phyloP scores from a whole-genome alignment of 2,797 vertebrate species.

The Schizopygopsis pylzovi region DNA sequence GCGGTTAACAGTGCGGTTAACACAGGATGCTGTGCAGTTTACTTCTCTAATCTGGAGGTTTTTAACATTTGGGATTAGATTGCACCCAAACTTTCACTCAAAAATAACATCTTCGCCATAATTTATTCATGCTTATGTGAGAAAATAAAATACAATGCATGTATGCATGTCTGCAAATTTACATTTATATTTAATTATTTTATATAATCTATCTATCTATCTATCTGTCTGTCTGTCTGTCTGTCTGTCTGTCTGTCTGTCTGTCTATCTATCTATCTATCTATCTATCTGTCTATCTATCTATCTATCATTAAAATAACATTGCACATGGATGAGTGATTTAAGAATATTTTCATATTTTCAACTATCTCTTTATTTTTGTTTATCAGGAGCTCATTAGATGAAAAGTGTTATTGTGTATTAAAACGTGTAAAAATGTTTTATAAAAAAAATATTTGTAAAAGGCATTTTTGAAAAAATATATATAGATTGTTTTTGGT shows the following conservation, averaged over 20 bases:
- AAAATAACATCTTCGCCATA: neutral
- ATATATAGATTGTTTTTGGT: neutral
- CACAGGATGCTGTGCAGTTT: slow-evolving; percentile 3
- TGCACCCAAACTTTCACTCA: neutral
- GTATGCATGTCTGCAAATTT: no score
- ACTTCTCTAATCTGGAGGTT: neutral
- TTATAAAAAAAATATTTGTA: no score
- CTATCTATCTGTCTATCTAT: no score
- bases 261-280: no score
- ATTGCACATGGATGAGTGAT: neutral
- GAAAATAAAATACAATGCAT: no score
- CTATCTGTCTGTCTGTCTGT: no score
- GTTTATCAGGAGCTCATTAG: neutral
- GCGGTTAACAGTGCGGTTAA: slow-evolving; percentile 52
- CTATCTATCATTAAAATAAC: no score
- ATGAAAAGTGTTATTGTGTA: neutral
- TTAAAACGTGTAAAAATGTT: no score
- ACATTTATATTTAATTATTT: no score
- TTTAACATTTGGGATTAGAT: neutral
- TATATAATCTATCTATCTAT: no score
- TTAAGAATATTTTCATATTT: neutral
- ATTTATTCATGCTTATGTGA: neutral
- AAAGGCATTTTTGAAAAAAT: no score
- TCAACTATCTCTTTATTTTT: neutral
- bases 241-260: no score